A percentile compares a stretch with the other conserved stretches of the same genome.
phyloP scores from a whole-genome alignment of 2,888 invertebrate species.

The Pristionchus mayeri region DNA sequence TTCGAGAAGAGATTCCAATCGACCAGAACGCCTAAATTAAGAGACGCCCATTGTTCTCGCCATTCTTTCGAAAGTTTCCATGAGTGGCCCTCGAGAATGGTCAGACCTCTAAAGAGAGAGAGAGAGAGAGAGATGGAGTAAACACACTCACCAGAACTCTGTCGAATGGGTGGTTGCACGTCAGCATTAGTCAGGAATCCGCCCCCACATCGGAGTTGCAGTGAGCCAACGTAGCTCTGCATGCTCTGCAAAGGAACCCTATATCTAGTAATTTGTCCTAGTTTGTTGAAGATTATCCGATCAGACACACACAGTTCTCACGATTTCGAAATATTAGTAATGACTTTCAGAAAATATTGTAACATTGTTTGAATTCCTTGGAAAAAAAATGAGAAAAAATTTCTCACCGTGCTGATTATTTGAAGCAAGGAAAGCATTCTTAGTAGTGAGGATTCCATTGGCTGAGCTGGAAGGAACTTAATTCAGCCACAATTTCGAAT shows the following conservation, averaged over 20 bases:
- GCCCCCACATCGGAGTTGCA: background rate
- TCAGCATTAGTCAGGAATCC: background rate
- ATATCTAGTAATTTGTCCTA: background rate
- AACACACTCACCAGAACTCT: background rate
- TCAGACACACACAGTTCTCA: too few species aligned
- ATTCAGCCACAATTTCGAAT: background rate
- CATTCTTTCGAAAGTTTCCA: constrained; percentile 5
- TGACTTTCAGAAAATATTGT: background rate
- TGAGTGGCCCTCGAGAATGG: background rate
- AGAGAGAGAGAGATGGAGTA: too few species aligned
- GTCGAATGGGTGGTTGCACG: background rate
- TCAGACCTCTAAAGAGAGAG: background rate
- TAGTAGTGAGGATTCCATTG: background rate
- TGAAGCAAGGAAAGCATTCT: background rate
- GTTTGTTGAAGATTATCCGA: too few species aligned
- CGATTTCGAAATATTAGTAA: too few species aligned
- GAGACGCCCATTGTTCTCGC: background rate
- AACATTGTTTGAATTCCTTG: background rate
- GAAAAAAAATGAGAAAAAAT: background rate
- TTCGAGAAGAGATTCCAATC: constrained; percentile 47
- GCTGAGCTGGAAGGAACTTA: background rate
- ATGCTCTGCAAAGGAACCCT: background rate
- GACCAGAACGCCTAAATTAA: constrained; percentile 41
- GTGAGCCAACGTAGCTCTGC: background rate
- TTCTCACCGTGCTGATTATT: background rate